phyloP scores from a whole-genome alignment of 2,113 vertebrate genomes.

The Variabilichromis moorii region DNA sequence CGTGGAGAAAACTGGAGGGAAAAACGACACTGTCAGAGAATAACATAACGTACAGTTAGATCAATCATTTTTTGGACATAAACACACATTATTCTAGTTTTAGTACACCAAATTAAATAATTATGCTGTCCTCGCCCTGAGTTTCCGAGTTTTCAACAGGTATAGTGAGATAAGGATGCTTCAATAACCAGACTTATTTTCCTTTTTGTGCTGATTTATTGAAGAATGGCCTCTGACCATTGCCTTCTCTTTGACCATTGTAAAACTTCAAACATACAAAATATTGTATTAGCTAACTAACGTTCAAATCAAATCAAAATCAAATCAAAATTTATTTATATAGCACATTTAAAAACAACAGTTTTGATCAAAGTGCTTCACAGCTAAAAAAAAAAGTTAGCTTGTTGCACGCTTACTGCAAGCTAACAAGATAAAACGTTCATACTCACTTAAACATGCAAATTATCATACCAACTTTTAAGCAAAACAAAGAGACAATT shows the following conservation, averaged over 20 bases:
- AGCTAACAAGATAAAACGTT: neutral
- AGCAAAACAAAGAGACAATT: neutral
- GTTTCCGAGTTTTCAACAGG: neutral
- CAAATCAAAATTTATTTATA: too few relatives aligned
- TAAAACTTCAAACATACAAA: neutral
- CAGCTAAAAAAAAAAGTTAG: too few relatives aligned
- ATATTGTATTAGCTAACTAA: neutral
- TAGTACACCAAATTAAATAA: neutral
- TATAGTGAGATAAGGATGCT: neutral
- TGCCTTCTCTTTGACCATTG: neutral
- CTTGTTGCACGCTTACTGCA: neutral
- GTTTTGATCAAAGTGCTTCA: too few relatives aligned
- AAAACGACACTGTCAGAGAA: fast-evolving
- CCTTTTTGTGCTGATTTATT: neutral
- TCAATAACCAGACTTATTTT: neutral
- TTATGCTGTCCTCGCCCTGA: neutral
- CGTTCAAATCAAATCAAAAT: too few relatives aligned
- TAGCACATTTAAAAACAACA: too few relatives aligned
- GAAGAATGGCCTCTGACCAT: neutral
- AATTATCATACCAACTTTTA: fast-evolving
- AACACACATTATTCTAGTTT: neutral
- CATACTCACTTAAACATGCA: neutral
- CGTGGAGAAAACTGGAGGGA: neutral
- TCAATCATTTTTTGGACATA: neutral
- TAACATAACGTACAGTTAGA: fast-evolving